phyloP scores from a whole-genome alignment of 2,113 vertebrate species.

The Euleptes europaea region DNA sequence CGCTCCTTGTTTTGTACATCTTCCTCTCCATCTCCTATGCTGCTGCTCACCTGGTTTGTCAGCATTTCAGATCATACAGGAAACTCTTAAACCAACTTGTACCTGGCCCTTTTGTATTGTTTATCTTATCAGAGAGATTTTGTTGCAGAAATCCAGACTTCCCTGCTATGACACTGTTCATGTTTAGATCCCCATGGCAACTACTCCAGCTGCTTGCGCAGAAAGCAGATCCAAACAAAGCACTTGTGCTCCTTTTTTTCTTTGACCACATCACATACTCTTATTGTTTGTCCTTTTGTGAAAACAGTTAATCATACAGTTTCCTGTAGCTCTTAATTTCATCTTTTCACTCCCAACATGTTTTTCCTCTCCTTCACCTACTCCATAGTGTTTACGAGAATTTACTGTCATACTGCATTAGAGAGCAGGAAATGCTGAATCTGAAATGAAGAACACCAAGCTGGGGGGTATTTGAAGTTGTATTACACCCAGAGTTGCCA shows the following conservation, averaged over 20 bases:
- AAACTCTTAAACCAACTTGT: background rate
- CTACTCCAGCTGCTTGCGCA: background rate
- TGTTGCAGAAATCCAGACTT: background rate
- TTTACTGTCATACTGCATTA: background rate
- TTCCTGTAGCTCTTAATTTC: background rate
- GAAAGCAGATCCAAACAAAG: background rate
- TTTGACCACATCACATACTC: background rate
- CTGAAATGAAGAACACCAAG: background rate
- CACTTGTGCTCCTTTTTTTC: background rate
- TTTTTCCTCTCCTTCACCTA: background rate
- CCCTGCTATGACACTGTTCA: background rate
- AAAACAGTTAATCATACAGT: background rate
- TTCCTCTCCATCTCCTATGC: background rate
- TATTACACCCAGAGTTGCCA: too few species aligned
- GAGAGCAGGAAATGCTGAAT: too few species aligned
- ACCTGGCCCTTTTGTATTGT: background rate
- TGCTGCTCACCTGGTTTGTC: background rate
- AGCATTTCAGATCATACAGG: background rate
- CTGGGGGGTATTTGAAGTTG: background rate
- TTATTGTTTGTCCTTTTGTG: background rate
- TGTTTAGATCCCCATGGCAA: background rate
- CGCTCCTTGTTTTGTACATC: background rate
- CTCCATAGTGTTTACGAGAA: background rate
- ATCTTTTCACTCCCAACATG: background rate
- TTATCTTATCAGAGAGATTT: constrained; percentile 16